phyloP scores from a whole-genome alignment of 2,797 vertebrate genomes.

The Selene dorsalis region DNA sequence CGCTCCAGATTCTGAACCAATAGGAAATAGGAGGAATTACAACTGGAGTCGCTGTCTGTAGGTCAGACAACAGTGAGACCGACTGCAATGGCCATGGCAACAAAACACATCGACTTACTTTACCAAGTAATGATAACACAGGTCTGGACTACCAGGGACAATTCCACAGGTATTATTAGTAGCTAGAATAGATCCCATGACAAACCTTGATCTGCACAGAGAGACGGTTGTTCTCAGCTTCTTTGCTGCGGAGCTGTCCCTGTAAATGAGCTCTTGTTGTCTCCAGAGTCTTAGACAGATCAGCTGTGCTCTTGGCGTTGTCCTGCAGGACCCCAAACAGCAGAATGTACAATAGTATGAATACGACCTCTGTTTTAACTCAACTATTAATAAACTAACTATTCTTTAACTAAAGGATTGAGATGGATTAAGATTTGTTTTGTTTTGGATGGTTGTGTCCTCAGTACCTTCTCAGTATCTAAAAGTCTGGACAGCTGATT shows the following conservation, averaged over 20 bases:
- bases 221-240: conserved; percentile 91
- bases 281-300: conserved; percentile 89
- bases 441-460: background rate
- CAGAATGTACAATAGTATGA: background rate
- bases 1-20: conserved; percentile 88
- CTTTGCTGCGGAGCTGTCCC: conserved; percentile 88
- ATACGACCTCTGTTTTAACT: background rate
- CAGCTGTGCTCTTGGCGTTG: conserved; percentile 84
- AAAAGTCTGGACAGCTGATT: conserved; percentile 82
- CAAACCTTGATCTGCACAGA: conserved; percentile 88
- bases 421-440: too few species aligned
- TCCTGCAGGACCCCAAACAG: conserved; percentile 79
- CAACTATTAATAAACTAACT: too few species aligned
- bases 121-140: background rate
- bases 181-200: background rate
- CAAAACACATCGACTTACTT: background rate
- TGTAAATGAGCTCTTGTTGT: conserved; percentile 88
- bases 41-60: background rate
- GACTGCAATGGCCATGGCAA: background rate
- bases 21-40: background rate
- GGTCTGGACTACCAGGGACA: background rate
- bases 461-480: conserved; percentile 89
- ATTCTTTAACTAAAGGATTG: too few species aligned
- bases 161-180: background rate
- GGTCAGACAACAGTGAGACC: background rate